Conservation (phyloP, 2,888 invertebrate genomes). For the Pocota personata region DNA sequence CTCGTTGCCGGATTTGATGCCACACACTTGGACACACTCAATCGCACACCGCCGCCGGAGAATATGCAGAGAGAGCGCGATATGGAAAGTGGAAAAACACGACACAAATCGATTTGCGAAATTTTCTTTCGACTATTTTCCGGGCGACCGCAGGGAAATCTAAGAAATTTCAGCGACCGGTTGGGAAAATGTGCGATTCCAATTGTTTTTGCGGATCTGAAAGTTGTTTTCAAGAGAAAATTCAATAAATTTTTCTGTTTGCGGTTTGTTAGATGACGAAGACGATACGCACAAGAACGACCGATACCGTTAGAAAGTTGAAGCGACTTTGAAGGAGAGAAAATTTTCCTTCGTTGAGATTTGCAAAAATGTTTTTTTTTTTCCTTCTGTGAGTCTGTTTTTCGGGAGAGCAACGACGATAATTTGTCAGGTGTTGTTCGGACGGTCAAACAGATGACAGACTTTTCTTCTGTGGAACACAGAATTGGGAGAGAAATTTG, state of each 20-base stretch:
- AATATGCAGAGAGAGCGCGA: not conserved
- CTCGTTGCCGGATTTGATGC: conserved; percentile 11
- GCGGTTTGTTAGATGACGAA: conserved; percentile 34
- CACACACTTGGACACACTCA: conserved; percentile 33
- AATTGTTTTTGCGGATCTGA: not conserved
- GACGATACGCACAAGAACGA: conserved; percentile 30
- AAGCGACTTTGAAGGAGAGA: conserved; percentile 56
- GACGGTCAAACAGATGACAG: conserved; percentile 6
- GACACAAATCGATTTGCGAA: conserved; percentile 53
- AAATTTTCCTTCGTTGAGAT: conserved; percentile 43
- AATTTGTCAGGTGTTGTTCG: conserved; percentile 14
- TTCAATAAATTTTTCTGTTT: not conserved
- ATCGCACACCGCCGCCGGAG: conserved; percentile 10
- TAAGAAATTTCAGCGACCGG: not conserved
- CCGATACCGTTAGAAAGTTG: conserved; percentile 62
- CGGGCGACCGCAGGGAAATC: conserved; percentile 15
- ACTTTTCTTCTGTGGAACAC: not conserved
- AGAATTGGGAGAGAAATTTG: not conserved
- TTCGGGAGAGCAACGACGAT: not conserved
- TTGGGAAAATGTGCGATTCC: not conserved
- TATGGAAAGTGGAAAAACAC: conserved; percentile 8
- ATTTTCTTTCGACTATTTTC: conserved; percentile 24
- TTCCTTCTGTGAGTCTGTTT: not conserved
- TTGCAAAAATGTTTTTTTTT: conserved; percentile 42
- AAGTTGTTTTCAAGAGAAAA: not conserved